Percentiles rank a stretch among this genome's conserved stretches.
Evolutionary conservation across 1,140 invertebrate genomes (phyloP).

Genomic region (Zaprionus camerounensis): DNA sequence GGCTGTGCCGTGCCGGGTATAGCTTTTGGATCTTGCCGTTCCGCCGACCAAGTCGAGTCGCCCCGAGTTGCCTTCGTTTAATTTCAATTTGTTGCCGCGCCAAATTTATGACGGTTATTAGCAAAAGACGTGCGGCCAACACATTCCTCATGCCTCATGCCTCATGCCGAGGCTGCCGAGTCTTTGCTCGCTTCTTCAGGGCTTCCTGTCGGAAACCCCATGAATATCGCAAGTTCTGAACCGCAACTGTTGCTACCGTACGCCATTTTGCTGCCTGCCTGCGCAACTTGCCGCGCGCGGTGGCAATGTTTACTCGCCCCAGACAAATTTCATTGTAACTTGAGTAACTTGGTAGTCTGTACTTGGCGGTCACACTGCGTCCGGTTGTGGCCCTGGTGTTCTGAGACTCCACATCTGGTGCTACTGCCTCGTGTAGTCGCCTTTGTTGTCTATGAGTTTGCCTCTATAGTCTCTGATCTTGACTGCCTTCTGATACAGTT

Average conservation of each 20-base stretch:
- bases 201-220: constrained; percentile 60
- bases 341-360: constrained; percentile 78
- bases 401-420: background rate
- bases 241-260: constrained; percentile 61
- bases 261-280: constrained; percentile 69
- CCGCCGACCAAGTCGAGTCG: constrained; percentile 25
- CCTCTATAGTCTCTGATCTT: constrained; percentile 74
- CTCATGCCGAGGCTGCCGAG: constrained; percentile 18
- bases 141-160: constrained; percentile 77
- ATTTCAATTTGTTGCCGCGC: constrained; percentile 84
- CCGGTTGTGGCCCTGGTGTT: constrained; percentile 7
- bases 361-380: constrained; percentile 23
- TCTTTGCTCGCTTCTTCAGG: constrained; percentile 8
- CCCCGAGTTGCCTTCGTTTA: constrained; percentile 71
- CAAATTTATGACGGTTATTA: constrained; percentile 84
- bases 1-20: constrained; percentile 37
- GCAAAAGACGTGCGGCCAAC: constrained; percentile 82
- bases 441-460: constrained; percentile 78
- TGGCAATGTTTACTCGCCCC: constrained; percentile 79
- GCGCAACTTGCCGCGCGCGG: constrained; percentile 47
- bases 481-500: constrained; percentile 51
- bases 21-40: constrained; percentile 21
- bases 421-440: constrained; percentile 62
- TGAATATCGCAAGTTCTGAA: constrained; percentile 13
- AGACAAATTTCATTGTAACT: constrained; percentile 84